Base-by-base conservation (phyloP, 2,113 vertebrate genomes). In the Siphamia tubifer region DNA sequence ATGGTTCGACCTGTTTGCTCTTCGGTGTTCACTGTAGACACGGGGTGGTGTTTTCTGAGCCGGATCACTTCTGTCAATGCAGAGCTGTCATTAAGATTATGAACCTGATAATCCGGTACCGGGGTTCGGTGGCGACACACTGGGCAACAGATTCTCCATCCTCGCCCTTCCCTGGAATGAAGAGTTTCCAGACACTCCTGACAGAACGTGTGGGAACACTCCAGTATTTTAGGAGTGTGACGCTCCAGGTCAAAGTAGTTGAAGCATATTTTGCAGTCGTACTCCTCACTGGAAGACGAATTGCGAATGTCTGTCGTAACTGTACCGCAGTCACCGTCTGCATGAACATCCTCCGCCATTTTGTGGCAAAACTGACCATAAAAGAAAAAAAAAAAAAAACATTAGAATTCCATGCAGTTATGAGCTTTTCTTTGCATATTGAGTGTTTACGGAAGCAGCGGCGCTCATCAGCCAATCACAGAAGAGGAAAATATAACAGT, bases 191-290 rank as follows among this genome's bases (percentile, higher is more conserved):
- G 84, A 57, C 94, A 94, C 86, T 93, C 85, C 70, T 83, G 90
- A 78, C 94, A 94, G 76, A 94, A 95, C 45, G 93, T 94, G 91
- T 95, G 94, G 65, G 93, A 90, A 51, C 94, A 95, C 47, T 85
- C 84, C 66, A 95, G 84, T 38, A 93, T 74, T 70, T 93, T 94
- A 68, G 93, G 94, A 10, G 83, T 81, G 75, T 87, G 91, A 36
- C 88, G 89, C 43, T 91, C 93, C 79, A 87, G 55, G 81, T 95
- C 93, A 70, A 92, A 95, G 84, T 88, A 87, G 82, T 93, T 94
- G 88, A 92, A 94, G 84, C 94, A 95, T 77, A 95, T 94, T 69
- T 93, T 94, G 79, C 94, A 94, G 79, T 94, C 92, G 72, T 89
- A 90, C 42, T 94, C 93, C 61, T 94, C 94, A 2, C 79, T 70